A percentile compares a stretch with the other conserved stretches of the same genome.
Evolutionary conservation across 1,140 invertebrate species (phyloP).

Genomic region (Spodoptera litura): DNA sequence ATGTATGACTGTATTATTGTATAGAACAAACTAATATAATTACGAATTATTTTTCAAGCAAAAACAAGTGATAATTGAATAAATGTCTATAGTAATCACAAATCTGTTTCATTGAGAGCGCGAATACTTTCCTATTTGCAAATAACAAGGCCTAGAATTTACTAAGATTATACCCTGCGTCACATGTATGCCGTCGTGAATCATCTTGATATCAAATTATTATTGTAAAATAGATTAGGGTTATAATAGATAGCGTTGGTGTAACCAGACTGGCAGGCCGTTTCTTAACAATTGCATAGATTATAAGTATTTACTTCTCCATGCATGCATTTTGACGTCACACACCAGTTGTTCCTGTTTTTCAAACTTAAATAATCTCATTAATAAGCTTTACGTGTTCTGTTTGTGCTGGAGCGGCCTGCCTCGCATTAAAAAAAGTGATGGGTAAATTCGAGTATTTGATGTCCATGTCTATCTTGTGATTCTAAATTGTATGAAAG

Average conservation of each 20-base stretch:
- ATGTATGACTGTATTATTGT: not conserved
- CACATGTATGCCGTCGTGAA: not conserved
- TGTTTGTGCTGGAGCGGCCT: not conserved
- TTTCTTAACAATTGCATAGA: not conserved
- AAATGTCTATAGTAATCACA: no score
- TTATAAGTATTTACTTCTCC: not conserved
- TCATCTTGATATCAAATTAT: slow-evolving; percentile 12
- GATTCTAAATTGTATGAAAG: slow-evolving; percentile 36
- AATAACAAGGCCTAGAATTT: slow-evolving; percentile 22
- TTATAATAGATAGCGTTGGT: not conserved
- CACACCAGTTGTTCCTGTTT: slow-evolving; percentile 9
- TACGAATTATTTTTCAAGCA: no score
- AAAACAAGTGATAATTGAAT: no score
- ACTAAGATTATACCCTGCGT: slow-evolving; percentile 1
- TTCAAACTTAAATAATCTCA: not conserved
- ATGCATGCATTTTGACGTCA: slow-evolving; percentile 4
- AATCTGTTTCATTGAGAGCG: slow-evolving; percentile 1
- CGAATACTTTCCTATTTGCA: not conserved
- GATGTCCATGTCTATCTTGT: slow-evolving; percentile 1
- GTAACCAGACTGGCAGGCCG: slow-evolving; percentile 2
- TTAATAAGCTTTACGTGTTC: not conserved
- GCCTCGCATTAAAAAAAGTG: not conserved
- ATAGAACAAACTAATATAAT: not conserved
- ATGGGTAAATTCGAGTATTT: slow-evolving; percentile 15
- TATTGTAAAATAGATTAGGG: slow-evolving; percentile 29